These are phyloP conservation scores for Myotis lucifugus DNA, from an alignment of 2,113 vertebrate genomes.

Conservation along the genomic window DNA sequence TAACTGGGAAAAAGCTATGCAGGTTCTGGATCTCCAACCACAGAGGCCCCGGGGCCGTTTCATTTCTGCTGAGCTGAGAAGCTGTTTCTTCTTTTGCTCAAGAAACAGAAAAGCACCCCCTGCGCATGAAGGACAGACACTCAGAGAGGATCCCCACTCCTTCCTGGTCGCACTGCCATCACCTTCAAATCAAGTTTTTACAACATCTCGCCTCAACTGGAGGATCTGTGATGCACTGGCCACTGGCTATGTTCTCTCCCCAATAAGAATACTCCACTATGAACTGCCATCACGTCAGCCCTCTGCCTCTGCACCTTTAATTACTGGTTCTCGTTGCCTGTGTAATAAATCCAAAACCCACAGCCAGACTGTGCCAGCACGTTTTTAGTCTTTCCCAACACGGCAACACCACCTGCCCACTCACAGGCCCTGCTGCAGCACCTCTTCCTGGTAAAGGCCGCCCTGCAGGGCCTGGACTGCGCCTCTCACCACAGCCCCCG, in stretches of 20 bases:
- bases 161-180: not conserved
- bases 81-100: not conserved
- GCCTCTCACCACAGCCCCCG: too few species aligned
- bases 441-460: not conserved
- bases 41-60: not conserved
- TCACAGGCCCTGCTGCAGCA: not conserved
- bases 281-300: not conserved
- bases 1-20: not conserved
- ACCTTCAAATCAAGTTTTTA: not conserved
- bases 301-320: not conserved
- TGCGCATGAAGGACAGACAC: not conserved
- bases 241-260: accelerated
- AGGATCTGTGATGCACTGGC: not conserved
- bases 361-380: not conserved
- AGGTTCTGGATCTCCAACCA: not conserved
- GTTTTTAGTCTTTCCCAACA: not conserved
- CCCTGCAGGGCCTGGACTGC: not conserved
- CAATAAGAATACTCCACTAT: not conserved
- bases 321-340: not conserved
- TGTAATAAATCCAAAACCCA: not conserved
- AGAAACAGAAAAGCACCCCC: not conserved
- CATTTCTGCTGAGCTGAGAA: not conserved
- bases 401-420: not conserved
- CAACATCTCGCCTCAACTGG: not conserved
- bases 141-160: not conserved